A percentile compares a stretch with the other conserved stretches of the same genome.
These are phyloP conservation scores for Chamaetylas fuelleborni DNA, from an alignment of 2,113 vertebrate genomes.

Conservation along the genomic window DNA sequence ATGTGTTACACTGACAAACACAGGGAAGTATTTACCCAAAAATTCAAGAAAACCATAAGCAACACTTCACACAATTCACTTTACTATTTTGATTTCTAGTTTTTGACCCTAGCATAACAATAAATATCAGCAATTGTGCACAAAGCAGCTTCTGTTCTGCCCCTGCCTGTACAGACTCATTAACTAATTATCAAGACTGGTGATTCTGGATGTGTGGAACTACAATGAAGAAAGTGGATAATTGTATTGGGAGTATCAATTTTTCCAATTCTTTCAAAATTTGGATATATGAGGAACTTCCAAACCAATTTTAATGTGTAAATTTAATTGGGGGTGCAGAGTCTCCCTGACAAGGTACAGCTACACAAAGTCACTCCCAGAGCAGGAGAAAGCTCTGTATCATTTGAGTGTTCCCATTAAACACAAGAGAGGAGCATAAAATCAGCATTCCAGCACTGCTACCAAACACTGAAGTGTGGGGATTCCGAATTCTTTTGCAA, in stretches of 20 bases:
- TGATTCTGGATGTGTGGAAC: neutral
- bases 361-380: neutral
- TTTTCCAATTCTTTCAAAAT: neutral
- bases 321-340: neutral
- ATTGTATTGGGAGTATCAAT: fast-evolving
- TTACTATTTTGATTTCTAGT: neutral
- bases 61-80: neutral
- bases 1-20: neutral
- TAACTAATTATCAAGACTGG: neutral
- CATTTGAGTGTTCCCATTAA: neutral
- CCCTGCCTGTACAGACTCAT: neutral
- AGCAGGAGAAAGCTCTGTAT: neutral
- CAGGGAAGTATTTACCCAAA: neutral
- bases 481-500: neutral
- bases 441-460: neutral
- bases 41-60: neutral
- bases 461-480: neutral
- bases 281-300: neutral
- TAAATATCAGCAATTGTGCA: neutral
- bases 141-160: neutral
- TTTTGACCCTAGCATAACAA: neutral
- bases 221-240: neutral
- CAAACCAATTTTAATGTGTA: neutral
- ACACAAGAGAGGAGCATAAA: neutral
- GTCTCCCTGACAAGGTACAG: neutral